Percentiles rank a stretch among this genome's conserved stretches.
phyloP scores from a whole-genome alignment of 2,888 invertebrate species.

The Tineola bisselliella region DNA sequence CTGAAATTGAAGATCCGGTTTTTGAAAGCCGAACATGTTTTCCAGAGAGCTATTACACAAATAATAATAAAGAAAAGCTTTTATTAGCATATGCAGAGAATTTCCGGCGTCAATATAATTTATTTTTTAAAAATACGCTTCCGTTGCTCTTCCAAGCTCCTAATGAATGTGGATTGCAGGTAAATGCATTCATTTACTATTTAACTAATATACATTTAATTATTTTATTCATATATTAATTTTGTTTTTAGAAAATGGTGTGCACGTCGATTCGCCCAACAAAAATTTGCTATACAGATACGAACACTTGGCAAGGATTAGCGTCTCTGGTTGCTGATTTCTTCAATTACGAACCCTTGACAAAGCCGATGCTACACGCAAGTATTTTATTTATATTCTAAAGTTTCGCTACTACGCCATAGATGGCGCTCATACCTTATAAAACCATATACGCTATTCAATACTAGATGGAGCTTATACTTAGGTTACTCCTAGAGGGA shows the following conservation, averaged over 20 bases:
- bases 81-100: constrained; percentile 80
- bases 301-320: constrained; percentile 77
- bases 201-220: not conserved
- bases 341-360: constrained; percentile 77
- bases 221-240: not conserved
- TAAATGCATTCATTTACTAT: constrained; percentile 25
- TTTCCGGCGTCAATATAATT: constrained; percentile 76
- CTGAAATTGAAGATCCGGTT: constrained; percentile 60
- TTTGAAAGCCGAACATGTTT: constrained; percentile 70
- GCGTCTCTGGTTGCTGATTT: constrained; percentile 81
- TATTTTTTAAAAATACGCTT: constrained; percentile 67
- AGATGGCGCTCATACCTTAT: constrained; percentile 27
- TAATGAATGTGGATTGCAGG: constrained; percentile 83
- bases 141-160: constrained; percentile 75
- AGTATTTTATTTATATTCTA: constrained; percentile 43
- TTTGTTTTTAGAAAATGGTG: constrained; percentile 83
- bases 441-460: constrained; percentile 4
- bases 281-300: constrained; percentile 74
- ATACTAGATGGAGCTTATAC: constrained; percentile 10
- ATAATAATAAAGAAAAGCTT: constrained; percentile 75
- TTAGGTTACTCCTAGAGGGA: not conserved
- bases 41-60: constrained; percentile 72
- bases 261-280: constrained; percentile 85
- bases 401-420: constrained; percentile 16
- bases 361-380: constrained; percentile 73